Evolutionary conservation across 2,888 invertebrate genomes (phyloP).

Genomic region (Zeuzera pyrina): DNA sequence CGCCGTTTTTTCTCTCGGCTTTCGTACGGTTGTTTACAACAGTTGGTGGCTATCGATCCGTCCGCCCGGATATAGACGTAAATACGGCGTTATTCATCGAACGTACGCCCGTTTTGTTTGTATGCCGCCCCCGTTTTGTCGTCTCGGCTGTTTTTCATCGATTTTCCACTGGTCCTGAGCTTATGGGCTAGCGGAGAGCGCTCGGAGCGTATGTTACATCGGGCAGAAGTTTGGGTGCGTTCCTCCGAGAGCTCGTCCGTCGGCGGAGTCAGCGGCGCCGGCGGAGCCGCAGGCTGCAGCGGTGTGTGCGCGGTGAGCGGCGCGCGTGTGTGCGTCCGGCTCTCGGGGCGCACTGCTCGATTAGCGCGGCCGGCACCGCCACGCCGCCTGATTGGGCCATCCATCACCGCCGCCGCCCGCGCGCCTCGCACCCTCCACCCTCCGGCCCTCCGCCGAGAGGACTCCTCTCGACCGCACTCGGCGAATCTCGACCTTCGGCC

Average conservation of each 20-base stretch:
- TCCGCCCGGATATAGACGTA: conserved; percentile 43
- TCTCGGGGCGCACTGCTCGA: conserved; percentile 62
- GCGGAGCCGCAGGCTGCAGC: conserved; percentile 23
- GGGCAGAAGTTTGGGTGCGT: conserved; percentile 46
- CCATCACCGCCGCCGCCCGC: conserved; percentile 57
- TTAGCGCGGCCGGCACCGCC: conserved; percentile 65
- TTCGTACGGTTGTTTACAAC: conserved; percentile 61
- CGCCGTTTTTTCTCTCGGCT: conserved; percentile 50
- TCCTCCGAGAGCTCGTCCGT: conserved; percentile 50
- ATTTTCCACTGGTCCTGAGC: conserved; percentile 47
- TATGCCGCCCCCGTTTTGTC: conserved; percentile 36
- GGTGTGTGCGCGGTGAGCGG: conserved; percentile 16
- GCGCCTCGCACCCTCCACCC: conserved; percentile 50
- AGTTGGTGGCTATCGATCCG: conserved; percentile 68
- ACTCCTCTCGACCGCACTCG: conserved; percentile 14
- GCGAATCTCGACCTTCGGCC: conserved; percentile 29
- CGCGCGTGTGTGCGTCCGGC: conserved; percentile 48
- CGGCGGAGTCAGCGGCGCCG: conserved; percentile 24
- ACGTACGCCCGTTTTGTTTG: conserved; percentile 31
- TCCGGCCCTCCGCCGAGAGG: conserved; percentile 37
- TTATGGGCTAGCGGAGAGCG: conserved; percentile 6
- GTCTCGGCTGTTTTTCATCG: conserved; percentile 57
- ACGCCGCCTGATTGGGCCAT: conserved; percentile 73
- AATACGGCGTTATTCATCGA: conserved; percentile 54
- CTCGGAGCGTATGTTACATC: conserved; percentile 30